Base-by-base conservation (phyloP, 2,113 vertebrate species). In the Nesogale talazaci region DNA sequence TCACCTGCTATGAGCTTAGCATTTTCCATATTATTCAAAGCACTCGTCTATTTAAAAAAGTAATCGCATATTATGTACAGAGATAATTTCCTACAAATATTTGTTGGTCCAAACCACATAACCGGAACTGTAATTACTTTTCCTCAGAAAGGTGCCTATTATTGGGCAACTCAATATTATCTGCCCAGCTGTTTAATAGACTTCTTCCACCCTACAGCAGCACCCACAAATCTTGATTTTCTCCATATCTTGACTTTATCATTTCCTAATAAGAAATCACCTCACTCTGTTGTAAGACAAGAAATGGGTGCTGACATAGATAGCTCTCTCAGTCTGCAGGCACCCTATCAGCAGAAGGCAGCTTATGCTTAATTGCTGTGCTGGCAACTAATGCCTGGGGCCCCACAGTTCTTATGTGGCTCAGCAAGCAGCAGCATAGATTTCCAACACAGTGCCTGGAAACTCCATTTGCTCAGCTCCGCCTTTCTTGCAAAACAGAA, bases 251-350 rank as follows among this genome's bases (percentile, higher is more conserved):
- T 42, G 6, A 6, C 17, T 89, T 93, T 4, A 52, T 25, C 84
- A 14, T 81, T 85, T 90, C 79, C 42, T 91, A 85, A 46, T 59
- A 85, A 75, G 82, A 88, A 89, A n/a, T 85, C 25, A 93, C 46
- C 34, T 9, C 40, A 92, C 19, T 34, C 46, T 16, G 22, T 34
- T 31, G 75, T 91, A 89, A 61, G 75, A 72, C 25, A 81, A 83
- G 56, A 57, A 87, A 36, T 52, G 4, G 29, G 2, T 84, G 65
- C 27, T 69, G n/a, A 70, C 20, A 63, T 4, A 67, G 5, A 78
- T 81, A 76, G 84, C 75, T 75, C 90, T 75, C 63, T 67, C 86
- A n/a, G n/a, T 92, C 56, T 74, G 15, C 27, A 72, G 46, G 11
- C 23, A 57, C 16, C 6, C 20, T n/a, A 89, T 79, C 12, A 84